A percentile compares a stretch with the other conserved stretches of the same genome.
These are phyloP conservation scores for Ovibos moschatus DNA, from an alignment of 2,113 vertebrate species.

Conservation along the genomic window DNA sequence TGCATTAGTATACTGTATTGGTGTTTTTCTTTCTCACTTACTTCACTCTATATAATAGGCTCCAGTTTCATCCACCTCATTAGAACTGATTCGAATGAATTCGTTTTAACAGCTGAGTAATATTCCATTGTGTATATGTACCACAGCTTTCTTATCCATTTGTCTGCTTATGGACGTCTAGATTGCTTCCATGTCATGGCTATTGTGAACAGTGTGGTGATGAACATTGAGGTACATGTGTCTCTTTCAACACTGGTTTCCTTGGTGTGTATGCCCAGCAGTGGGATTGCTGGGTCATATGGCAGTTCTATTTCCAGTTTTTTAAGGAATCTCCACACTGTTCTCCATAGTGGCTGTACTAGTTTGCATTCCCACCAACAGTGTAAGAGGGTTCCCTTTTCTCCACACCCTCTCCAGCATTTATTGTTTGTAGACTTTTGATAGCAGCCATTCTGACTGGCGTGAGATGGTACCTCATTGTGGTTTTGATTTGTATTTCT, in stretches of 20 bases:
- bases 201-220: background rate
- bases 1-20: background rate
- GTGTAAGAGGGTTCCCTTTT: background rate
- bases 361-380: background rate
- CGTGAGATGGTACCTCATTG: background rate
- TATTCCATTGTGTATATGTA: background rate
- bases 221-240: background rate
- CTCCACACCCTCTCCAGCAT: background rate
- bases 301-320: background rate
- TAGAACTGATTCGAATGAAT: background rate
- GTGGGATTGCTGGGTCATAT: background rate
- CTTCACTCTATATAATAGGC: background rate
- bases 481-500: background rate
- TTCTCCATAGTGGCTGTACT: background rate
- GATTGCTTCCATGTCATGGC: background rate
- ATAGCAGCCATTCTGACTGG: background rate
- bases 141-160: background rate
- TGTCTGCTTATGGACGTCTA: fast-evolving
- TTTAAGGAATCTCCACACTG: background rate
- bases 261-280: background rate
- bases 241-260: background rate
- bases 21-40: background rate
- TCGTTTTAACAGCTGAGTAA: background rate
- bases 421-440: background rate
- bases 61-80: background rate